Base-by-base conservation (phyloP, 1,140 invertebrate species). In the Drosophila arizonae region DNA sequence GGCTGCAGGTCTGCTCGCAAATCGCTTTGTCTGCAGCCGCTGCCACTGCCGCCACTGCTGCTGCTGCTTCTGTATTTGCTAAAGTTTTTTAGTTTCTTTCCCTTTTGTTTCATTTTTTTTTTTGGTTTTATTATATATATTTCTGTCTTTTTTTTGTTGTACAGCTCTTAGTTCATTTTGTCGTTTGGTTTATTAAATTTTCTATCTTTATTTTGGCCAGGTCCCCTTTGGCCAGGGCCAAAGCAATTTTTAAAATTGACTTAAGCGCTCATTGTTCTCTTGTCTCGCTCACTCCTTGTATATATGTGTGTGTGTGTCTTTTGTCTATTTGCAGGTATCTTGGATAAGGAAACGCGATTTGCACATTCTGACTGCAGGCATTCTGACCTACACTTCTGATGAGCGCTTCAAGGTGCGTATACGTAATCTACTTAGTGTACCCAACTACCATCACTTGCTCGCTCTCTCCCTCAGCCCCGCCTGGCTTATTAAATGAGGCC, bases 261-360 rank as follows among this genome's bases (percentile, higher is more conserved):
- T 86, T 87, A 86, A 79, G 76, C 68, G 61, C 63, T 63, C 48
- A 52, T 64, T 69, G 75, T 87, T 63, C 69, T 58, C 81, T 72
- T 68, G 62, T 57, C 58, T 41, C 21, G 45, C 36, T 63, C 60
- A 46, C 43, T 73, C 36, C 43, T 60, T 67, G 45, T 36, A 48
- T 61, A 48, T 61, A 41, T 43, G 8, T 51, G 36, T 65, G 15
- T 57, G 2, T 51, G 6, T 71, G 54, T 48, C 66, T 48, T 72
- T 13, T 48, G 2, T 73, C 52, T 74, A 54, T 75, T 72, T 79
- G 50, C 75, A 96, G 95, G 95, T 96, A 55, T 96, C 95, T 36
- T 96, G 95, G 95, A 96, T 96, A 76, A 92, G 95, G 55, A 95
- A 95, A 91, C 92, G 94, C 66, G 95, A 96, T 92, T 92, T 96